Percentiles rank a stretch among this genome's conserved stretches.
phyloP scores from a whole-genome alignment of 2,888 invertebrate species.

The Oxystoma pomonae region DNA sequence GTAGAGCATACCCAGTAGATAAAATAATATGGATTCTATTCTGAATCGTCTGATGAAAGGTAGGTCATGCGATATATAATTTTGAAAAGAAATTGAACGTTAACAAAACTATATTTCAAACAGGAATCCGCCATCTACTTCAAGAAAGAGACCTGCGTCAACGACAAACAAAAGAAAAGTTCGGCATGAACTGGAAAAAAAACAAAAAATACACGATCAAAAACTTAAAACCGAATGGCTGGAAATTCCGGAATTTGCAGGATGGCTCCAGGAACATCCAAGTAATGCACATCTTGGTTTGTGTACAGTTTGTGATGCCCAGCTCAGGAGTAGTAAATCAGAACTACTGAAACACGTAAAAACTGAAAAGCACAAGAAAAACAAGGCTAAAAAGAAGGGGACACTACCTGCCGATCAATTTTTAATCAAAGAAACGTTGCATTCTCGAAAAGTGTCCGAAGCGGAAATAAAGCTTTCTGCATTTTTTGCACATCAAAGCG shows the following conservation, averaged over 20 bases:
- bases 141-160: too few relatives aligned
- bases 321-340: background rate
- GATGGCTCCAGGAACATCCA: background rate
- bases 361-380: background rate
- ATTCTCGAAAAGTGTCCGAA: background rate
- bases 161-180: too few relatives aligned
- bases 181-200: too few relatives aligned
- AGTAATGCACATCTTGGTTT: background rate
- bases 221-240: background rate
- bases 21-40: too few relatives aligned
- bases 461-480: background rate
- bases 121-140: too few relatives aligned
- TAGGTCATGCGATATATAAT: too few relatives aligned
- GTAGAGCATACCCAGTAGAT: too few relatives aligned
- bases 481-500: background rate
- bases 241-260: background rate
- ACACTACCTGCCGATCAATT: too few relatives aligned
- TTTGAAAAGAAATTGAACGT: too few relatives aligned
- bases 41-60: too few relatives aligned
- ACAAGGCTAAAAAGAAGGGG: too few relatives aligned
- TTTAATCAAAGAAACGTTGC: background rate
- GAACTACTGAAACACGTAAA: background rate
- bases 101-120: too few relatives aligned
- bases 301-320: background rate
- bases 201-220: background rate